Percentiles rank a stretch among this genome's conserved stretches.
These are phyloP conservation scores for Xestia rhomboidea DNA, from an alignment of 2,888 invertebrate species.

Conservation along the genomic window DNA sequence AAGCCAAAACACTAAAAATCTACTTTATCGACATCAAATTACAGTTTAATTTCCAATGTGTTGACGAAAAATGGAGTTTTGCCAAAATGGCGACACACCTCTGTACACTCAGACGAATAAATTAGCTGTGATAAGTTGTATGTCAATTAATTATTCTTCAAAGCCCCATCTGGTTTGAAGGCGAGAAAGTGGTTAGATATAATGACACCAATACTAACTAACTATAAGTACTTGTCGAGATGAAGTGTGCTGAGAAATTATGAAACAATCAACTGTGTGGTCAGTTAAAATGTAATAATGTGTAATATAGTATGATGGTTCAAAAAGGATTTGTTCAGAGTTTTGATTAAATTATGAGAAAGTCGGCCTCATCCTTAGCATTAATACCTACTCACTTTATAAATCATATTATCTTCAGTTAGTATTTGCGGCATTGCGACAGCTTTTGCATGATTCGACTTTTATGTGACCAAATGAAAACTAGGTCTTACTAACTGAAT, in stretches of 20 bases:
- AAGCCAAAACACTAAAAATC: constrained; percentile 63
- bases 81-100: constrained; percentile 88
- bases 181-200: constrained; percentile 78
- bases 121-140: constrained; percentile 90
- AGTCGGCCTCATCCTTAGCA: not conserved
- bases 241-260: constrained; percentile 53
- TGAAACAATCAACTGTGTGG: constrained; percentile 57
- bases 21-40: constrained; percentile 59
- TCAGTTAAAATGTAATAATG: constrained; percentile 7
- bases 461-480: not conserved
- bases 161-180: constrained; percentile 87
- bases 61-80: constrained; percentile 77
- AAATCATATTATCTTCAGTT: not conserved
- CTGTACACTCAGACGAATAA: constrained; percentile 88
- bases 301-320: constrained; percentile 23
- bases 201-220: constrained; percentile 77
- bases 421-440: constrained; percentile 4
- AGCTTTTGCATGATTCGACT: not conserved
- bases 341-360: constrained; percentile 15
- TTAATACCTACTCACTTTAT: not conserved
- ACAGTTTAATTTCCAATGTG: constrained; percentile 67
- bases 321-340: constrained; percentile 31
- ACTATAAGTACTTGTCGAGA: constrained; percentile 45
- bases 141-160: constrained; percentile 91
- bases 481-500: not conserved